Conservation (phyloP, 2,888 invertebrate species). For the Hipparchia semele region DNA sequence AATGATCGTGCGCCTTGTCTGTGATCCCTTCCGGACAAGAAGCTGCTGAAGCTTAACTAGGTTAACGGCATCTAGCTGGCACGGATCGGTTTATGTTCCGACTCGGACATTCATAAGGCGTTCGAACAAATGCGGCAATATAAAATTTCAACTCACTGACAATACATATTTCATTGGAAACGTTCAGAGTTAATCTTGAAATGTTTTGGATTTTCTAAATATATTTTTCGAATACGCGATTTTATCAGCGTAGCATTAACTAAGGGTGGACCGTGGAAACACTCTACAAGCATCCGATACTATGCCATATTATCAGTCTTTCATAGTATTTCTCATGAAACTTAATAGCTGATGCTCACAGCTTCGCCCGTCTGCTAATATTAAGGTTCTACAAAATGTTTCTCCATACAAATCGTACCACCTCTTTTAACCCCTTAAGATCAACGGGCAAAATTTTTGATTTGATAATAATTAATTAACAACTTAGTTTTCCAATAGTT, state of each 20-base stretch:
- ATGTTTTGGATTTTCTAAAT: background rate
- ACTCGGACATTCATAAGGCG: background rate
- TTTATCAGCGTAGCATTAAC: background rate
- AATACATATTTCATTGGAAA: background rate
- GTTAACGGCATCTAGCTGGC: constrained; percentile 61
- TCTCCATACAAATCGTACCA: no score
- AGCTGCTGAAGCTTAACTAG: constrained; percentile 59
- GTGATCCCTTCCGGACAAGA: constrained; percentile 58
- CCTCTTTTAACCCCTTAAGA: no score
- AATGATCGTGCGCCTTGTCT: constrained; percentile 45
- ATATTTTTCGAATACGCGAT: background rate
- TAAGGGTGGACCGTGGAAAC: no score
- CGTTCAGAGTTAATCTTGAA: background rate
- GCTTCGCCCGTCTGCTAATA: no score
- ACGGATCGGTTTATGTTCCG: constrained; percentile 44
- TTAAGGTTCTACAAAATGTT: no score
- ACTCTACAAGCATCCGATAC: no score
- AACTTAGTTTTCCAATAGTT: background rate
- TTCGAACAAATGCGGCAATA: constrained; percentile 3
- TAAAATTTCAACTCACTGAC: background rate
- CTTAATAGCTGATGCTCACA: no score
- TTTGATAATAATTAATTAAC: no score
- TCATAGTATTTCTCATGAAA: no score
- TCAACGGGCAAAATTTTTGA: no score
- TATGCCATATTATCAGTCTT: no score